Evolutionary conservation across 2,888 invertebrate genomes (phyloP), one percentile per base, ranked within the genome.

Genomic region (Julus scanicus): DNA sequence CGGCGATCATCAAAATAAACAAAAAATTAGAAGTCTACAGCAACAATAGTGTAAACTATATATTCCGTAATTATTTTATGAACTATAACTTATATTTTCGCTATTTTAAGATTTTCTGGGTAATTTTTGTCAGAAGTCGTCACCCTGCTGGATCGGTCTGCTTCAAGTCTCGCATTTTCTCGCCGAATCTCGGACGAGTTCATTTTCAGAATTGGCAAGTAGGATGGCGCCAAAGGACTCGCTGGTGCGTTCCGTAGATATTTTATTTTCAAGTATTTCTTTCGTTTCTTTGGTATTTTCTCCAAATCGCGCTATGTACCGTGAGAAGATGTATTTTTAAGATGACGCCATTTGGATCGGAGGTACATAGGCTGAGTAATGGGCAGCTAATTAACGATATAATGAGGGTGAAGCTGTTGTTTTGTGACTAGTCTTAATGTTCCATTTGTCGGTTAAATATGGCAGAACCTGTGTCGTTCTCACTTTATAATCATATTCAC

Each of bases 341-440:
- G 57, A 63, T 63, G 57, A n/a, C 17, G 57, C 6, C n/a, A n/a
- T n/a, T 63, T n/a, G 57, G 57, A 63, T n/a, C n/a, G 6, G n/a
- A 63, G 57, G 57, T n/a, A 63, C n/a, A 63, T n/a, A 6, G 17
- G 57, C 6, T n/a, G 57, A 5, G 3, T n/a, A 6, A 63, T n/a
- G 57, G 57, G 57, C 57, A 0, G 57, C 57, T 63, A 63, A 63
- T 63, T 63, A 63, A n/a, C 57, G 17, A n/a, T 63, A 63, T 63
- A 63, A 63, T 63, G n/a, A 63, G 57, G 57, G 57, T 63, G 57
- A 63, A 63, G 57, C 57, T 63, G 57, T 63, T 63, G 57, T 63
- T 63, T 63, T n/a, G 57, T 63, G 57, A 63, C n/a, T 63, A 63
- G 57, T 63, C 57, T 63, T 63, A 63, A 63, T 63, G 57, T 63